Base-by-base conservation (phyloP, 2,888 invertebrate genomes). In the Athetis lepigone region DNA sequence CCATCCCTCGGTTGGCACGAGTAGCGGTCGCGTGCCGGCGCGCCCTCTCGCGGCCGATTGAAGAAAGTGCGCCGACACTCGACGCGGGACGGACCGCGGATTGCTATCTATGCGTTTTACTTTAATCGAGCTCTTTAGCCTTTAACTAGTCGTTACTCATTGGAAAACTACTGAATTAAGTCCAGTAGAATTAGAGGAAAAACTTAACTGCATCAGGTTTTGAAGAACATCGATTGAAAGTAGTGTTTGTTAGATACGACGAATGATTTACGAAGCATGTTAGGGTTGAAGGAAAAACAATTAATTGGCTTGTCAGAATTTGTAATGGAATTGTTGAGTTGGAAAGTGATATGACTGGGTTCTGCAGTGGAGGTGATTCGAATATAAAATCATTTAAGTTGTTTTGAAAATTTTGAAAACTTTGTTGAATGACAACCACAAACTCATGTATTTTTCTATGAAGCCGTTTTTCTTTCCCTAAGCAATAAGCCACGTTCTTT, bases 11-110 rank as follows among this genome's bases (percentile, higher is more conserved):
- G 60, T 55, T 70, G 79, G 85, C 85, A 87, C 88, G 90, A 91
- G 90, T 90, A 90, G 91, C 89, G 89, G 93, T 92, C 93, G 93
- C 93, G 93, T 93, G 93, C 92, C 92, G 83, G 87, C 89, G 89
- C 88, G 88, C 90, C 88, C 88, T 85, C 88, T 84, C 79, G 81
- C 81, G 79, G 83, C 73, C 78, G 77, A 73, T 79, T 81, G 85
- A 87, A 87, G 91, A 91, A 91, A 92, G 92, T 90, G 70, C 75
- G 69, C 79, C 75, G 80, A 70, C 73, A 75, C 72, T 75, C 74
- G 68, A 71, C 75, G 67, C 69, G 70, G 67, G 70, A 72, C 76
- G 63, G 70, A 73, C 66, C 56, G 61, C 66, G 70, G 84, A 84
- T 84, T 76, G 80, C 80, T 85, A 86, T 87, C 85, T 68, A 79